Percentiles rank a stretch among this genome's conserved stretches.
Evolutionary conservation across 2,888 invertebrate genomes (phyloP).

Genomic region (Aspidiotus rigidus): DNA sequence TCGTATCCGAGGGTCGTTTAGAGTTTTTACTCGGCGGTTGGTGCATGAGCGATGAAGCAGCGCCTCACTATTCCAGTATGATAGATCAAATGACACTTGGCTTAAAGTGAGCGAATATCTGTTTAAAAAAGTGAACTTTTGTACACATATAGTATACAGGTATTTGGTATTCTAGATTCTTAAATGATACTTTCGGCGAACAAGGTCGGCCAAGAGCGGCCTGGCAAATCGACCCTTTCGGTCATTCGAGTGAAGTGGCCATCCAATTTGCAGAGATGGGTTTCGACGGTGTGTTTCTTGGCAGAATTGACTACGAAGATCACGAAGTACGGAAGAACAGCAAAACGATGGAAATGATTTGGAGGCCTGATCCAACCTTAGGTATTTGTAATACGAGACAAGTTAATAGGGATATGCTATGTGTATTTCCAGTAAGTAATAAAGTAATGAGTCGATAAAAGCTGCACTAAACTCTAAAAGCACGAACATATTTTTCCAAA

Average conservation of each 20-base stretch:
- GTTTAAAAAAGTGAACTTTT: not conserved
- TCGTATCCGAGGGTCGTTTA: constrained; percentile 42
- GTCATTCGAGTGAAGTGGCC: constrained; percentile 63
- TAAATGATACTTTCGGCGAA: constrained; percentile 60
- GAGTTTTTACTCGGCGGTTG: constrained; percentile 43
- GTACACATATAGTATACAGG: not conserved
- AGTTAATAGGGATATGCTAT: not conserved
- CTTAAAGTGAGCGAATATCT: constrained; percentile 37
- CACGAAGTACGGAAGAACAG: constrained; percentile 49
- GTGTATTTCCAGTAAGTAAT: not conserved
- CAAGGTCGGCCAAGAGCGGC: constrained; percentile 67
- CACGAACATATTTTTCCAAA: too few species aligned
- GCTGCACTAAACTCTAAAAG: too few species aligned
- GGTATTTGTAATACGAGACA: constrained; percentile 23
- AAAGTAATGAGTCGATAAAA: not conserved
- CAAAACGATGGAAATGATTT: constrained; percentile 60
- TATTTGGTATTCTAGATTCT: constrained; percentile 44
- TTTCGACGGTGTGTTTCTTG: constrained; percentile 63
- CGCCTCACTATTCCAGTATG: constrained; percentile 42
- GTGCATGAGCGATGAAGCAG: constrained; percentile 44
- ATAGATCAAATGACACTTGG: constrained; percentile 43
- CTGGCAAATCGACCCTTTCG: constrained; percentile 84
- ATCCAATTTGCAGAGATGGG: constrained; percentile 57
- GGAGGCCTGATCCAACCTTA: constrained; percentile 44
- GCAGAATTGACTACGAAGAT: constrained; percentile 59